Evolutionary conservation across 2,113 vertebrate genomes (phyloP).

Genomic region (Colossoma macropomum): DNA sequence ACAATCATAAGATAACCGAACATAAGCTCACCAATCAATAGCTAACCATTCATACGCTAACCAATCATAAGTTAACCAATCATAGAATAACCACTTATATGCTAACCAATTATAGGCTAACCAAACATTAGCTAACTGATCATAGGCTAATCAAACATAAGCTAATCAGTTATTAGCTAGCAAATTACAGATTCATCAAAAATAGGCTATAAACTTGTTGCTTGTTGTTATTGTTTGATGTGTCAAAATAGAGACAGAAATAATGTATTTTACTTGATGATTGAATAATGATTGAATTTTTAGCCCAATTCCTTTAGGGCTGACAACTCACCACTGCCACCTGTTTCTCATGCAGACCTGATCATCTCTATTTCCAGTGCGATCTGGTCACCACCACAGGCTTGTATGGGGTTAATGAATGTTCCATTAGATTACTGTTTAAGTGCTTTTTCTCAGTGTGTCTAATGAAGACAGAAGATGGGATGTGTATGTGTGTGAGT

Average conservation of each 20-base stretch:
- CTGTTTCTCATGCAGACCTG: not conserved
- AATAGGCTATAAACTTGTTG: no score
- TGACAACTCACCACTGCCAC: not conserved
- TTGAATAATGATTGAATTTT: no score
- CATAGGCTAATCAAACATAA: no score
- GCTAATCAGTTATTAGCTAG: no score
- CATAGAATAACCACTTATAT: no score
- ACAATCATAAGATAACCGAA: not conserved
- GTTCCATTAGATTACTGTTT: not conserved
- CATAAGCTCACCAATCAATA: not conserved
- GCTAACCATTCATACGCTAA: no score
- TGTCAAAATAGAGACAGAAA: no score
- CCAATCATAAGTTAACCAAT: not conserved
- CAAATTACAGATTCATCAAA: no score
- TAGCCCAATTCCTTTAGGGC: not conserved
- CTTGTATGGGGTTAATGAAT: not conserved
- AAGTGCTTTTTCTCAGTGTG: slow-evolving; percentile 2
- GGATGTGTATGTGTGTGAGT: not conserved
- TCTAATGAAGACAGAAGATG: slow-evolving; percentile 11
- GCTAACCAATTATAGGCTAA: no score
- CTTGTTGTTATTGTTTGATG: not conserved
- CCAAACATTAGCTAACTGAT: no score
- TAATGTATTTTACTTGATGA: no score
- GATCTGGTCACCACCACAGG: not conserved
- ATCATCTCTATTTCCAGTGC: not conserved